phyloP scores from a whole-genome alignment of 2,797 vertebrate species.

The Liasis olivaceus region DNA sequence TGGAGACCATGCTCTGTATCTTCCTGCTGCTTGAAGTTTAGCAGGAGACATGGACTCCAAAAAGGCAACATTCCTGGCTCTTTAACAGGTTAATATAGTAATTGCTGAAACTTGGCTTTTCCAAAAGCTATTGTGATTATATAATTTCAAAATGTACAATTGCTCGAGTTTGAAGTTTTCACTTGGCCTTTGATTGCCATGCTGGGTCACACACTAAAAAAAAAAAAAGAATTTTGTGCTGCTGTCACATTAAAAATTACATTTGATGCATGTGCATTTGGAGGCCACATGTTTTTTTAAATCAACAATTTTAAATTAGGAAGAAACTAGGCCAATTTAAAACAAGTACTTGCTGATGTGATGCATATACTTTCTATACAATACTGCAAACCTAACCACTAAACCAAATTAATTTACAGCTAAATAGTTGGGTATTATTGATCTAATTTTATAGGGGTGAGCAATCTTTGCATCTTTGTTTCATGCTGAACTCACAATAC shows the following conservation, averaged over 20 bases:
- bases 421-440: background rate
- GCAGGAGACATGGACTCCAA: background rate
- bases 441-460: background rate
- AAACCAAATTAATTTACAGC: background rate
- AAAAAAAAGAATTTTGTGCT: background rate
- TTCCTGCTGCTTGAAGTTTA: background rate
- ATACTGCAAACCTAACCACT: background rate
- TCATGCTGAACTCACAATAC: background rate
- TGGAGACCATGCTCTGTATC: background rate
- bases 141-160: background rate
- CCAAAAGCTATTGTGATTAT: background rate
- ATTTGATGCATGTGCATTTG: background rate
- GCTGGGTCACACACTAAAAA: background rate
- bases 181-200: background rate
- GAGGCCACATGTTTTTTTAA: background rate
- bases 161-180: background rate
- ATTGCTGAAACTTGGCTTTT: background rate
- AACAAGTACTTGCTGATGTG: background rate
- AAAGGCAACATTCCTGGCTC: background rate
- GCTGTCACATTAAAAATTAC: background rate
- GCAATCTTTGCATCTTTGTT: background rate
- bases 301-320: background rate
- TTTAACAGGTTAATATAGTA: background rate
- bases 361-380: background rate
- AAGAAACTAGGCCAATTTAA: background rate